Percentiles rank a stretch among this genome's conserved stretches.
Conservation (phyloP, 2,113 vertebrate genomes). For the Hemibagrus wyckioides region DNA sequence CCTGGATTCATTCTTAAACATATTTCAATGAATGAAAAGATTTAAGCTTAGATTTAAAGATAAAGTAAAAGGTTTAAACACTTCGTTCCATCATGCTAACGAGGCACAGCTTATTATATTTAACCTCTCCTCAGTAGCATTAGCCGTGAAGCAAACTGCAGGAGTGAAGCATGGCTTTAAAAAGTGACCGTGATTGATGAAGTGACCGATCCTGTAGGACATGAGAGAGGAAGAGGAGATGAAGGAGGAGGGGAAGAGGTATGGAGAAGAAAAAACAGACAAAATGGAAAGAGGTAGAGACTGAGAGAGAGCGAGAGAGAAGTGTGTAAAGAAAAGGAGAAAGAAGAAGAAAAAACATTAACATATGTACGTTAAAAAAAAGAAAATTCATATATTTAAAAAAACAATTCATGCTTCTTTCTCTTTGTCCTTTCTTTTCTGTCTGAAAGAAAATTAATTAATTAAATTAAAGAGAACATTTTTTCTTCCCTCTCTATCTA, state of each 20-base stretch:
- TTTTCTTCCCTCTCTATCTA: not conserved
- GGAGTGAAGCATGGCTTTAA: not conserved
- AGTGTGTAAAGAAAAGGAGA: not conserved
- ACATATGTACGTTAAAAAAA: not conserved
- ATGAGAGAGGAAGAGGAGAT: constrained; percentile 12
- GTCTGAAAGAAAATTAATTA: too few species aligned
- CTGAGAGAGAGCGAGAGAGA: not conserved
- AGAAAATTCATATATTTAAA: not conserved
- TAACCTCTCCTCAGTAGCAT: not conserved
- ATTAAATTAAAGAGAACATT: too few species aligned
- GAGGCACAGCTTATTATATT: not conserved
- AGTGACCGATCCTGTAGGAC: not conserved
- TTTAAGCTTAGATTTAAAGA: not conserved
- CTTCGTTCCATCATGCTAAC: not conserved
- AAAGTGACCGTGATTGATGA: not conserved
- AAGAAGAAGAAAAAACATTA: not conserved
- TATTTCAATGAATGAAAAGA: not conserved
- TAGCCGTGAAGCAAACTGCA: not conserved
- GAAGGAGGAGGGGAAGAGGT: constrained; percentile 60
- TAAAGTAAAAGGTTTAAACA: not conserved
- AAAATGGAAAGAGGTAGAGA: not conserved
- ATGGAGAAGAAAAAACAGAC: not conserved
- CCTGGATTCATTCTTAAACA: not conserved
- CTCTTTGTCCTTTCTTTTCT: not conserved
- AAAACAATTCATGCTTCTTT: too few species aligned